These are phyloP conservation scores for Cyanoramphus novaezelandiae DNA, from an alignment of 2,113 vertebrate species.

Conservation along the genomic window DNA sequence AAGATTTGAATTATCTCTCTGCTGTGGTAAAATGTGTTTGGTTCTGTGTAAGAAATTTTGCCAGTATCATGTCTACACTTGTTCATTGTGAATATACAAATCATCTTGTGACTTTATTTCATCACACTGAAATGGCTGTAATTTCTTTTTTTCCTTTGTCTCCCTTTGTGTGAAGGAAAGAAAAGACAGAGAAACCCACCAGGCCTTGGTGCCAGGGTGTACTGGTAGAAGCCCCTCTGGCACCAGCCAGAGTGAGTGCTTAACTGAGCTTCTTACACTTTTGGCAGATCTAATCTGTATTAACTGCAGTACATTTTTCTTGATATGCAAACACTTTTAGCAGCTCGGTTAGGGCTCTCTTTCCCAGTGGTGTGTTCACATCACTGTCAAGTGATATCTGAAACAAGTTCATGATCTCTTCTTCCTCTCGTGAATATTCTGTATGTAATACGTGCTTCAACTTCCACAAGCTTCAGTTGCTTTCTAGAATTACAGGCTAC, in stretches of 20 bases:
- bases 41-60: neutral
- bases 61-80: neutral
- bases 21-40: neutral
- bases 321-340: neutral
- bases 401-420: neutral
- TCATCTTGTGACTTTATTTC: neutral
- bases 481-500: neutral
- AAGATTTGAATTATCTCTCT: neutral
- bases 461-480: neutral
- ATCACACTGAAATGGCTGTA: neutral
- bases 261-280: neutral
- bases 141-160: neutral
- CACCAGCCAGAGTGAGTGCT: neutral
- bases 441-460: fast-evolving
- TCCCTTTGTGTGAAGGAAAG: neutral
- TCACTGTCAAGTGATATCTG: neutral
- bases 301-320: neutral
- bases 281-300: neutral
- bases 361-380: neutral
- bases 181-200: neutral
- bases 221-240: neutral
- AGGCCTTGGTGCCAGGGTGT: neutral
- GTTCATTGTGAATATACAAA: neutral
- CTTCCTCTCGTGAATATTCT: neutral
- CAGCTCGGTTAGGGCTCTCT: neutral